Evolutionary conservation across 2,797 vertebrate genomes (phyloP).

Genomic region (Parotocinclus haroldoi): DNA sequence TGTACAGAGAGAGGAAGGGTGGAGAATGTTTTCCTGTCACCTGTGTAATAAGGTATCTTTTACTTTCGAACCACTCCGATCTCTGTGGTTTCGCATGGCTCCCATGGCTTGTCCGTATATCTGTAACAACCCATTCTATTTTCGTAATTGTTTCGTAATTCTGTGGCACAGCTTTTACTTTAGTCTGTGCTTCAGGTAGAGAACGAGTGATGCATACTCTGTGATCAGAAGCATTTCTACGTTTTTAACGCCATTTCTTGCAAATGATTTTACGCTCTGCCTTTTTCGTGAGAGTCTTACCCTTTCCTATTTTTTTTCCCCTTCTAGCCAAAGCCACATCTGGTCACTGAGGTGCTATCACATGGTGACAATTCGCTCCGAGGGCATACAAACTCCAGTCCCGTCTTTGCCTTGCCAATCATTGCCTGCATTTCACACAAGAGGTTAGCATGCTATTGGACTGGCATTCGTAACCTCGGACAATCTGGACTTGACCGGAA

Average conservation of each 20-base stretch:
- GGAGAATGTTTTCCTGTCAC: slow-evolving; percentile 41
- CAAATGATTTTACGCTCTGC: no score
- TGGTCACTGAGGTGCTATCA: slow-evolving; percentile 78
- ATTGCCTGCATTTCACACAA: slow-evolving; percentile 45
- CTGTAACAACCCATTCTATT: not conserved
- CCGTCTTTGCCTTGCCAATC: slow-evolving; percentile 31
- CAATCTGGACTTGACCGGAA: slow-evolving; percentile 43
- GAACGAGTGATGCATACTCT: no score
- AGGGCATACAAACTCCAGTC: slow-evolving; percentile 42
- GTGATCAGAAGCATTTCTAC: no score
- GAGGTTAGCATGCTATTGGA: slow-evolving; percentile 47
- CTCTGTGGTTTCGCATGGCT: not conserved
- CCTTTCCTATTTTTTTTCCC: slow-evolving; percentile 30
- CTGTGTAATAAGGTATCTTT: slow-evolving; percentile 45
- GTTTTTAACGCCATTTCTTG: no score
- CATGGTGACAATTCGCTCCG: slow-evolving; percentile 39
- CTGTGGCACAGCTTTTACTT: no score
- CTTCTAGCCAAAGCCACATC: slow-evolving; percentile 85
- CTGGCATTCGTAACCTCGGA: slow-evolving; percentile 42
- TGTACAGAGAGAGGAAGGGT: slow-evolving; percentile 37
- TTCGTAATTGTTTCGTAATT: no score
- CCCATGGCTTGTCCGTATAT: not conserved
- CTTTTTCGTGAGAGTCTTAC: not conserved
- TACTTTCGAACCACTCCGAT: not conserved
- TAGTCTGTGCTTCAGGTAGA: no score